Conservation (phyloP, 1,140 invertebrate genomes). For the Pantala flavescens region DNA sequence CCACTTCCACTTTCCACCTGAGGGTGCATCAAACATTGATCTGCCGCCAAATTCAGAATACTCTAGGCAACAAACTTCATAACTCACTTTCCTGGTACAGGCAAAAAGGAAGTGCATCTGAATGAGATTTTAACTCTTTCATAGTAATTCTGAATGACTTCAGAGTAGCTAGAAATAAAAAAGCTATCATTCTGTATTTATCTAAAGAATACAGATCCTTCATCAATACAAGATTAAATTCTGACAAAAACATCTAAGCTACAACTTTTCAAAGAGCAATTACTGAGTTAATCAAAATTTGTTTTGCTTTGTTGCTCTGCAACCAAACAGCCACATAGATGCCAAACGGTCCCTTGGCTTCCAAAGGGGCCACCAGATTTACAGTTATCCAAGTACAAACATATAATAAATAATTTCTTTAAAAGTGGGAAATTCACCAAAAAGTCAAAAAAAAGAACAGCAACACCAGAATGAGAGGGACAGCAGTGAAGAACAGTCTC, state of each 20-base stretch:
- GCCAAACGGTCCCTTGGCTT: background rate
- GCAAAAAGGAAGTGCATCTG: background rate
- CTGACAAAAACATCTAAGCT: conserved; percentile 4
- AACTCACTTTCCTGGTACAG: background rate
- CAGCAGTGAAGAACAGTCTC: background rate
- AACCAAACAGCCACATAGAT: background rate
- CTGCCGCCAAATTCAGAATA: too few relatives aligned
- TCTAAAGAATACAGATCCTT: background rate
- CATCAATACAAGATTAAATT: background rate
- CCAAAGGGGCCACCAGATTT: background rate
- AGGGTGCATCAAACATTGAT: too few relatives aligned
- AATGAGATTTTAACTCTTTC: background rate
- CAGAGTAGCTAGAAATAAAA: conserved; percentile 8
- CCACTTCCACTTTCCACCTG: background rate
- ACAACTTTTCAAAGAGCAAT: background rate
- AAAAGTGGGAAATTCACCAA: background rate
- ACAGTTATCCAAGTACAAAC: background rate
- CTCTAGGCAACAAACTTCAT: background rate
- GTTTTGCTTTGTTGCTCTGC: background rate
- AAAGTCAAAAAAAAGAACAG: background rate
- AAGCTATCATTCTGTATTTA: background rate
- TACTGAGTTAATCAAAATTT: background rate
- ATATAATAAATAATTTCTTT: conserved; percentile 1
- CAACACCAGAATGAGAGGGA: background rate
- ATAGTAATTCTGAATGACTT: background rate